These are phyloP conservation scores for Asbolus verrucosus DNA, from an alignment of 1,140 invertebrate species.

Conservation along the genomic window DNA sequence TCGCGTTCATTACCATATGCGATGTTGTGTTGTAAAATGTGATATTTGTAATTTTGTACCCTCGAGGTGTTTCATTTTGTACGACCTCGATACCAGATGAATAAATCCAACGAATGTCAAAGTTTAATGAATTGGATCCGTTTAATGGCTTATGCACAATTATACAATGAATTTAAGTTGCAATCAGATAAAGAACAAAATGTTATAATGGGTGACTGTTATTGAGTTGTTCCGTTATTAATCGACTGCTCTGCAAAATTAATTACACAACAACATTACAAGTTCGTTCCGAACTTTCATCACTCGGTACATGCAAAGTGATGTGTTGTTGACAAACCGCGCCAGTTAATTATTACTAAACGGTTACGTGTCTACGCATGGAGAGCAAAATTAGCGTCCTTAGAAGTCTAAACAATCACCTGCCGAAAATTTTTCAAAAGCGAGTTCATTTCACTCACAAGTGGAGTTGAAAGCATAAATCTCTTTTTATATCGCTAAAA, in stretches of 20 bases:
- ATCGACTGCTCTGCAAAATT: background rate
- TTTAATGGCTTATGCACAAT: constrained; percentile 7
- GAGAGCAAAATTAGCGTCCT: no score
- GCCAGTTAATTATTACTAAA: constrained; percentile 6
- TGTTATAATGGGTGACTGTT: no score
- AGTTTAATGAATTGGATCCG: constrained; percentile 18
- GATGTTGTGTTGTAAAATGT: background rate
- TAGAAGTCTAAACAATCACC: no score
- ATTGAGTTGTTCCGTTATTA: constrained; percentile 1
- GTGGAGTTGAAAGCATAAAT: constrained; percentile 6
- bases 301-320: no score
- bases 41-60: constrained; percentile 20
- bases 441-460: background rate
- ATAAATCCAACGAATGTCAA: constrained; percentile 18
- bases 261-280: background rate
- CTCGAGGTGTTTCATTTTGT: constrained; percentile 19
- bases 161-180: no score
- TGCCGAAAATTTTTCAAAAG: background rate
- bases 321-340: no score
- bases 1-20: background rate
- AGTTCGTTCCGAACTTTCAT: background rate
- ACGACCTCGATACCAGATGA: background rate
- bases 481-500: background rate
- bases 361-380: constrained; percentile 13
- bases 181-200: no score